These are phyloP conservation scores for Brachionus asplanchnoidis DNA, from an alignment of 1,140 invertebrate species.

Conservation along the genomic window DNA sequence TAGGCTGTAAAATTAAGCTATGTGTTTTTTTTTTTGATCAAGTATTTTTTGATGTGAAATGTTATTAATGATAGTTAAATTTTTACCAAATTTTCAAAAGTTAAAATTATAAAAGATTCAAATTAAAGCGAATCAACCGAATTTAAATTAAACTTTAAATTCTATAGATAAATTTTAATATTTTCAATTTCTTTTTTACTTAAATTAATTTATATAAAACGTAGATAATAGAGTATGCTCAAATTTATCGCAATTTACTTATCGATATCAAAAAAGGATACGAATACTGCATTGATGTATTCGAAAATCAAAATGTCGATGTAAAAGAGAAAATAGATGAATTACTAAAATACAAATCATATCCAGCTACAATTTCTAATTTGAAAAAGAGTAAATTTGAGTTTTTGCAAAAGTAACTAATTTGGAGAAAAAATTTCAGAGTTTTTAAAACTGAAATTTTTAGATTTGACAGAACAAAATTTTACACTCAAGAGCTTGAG, in stretches of 20 bases:
- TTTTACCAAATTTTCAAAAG: too few species aligned
- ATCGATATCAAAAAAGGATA: constrained; percentile 54
- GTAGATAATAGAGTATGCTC: constrained; percentile 54
- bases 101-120: too few species aligned
- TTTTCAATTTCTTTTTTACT: background rate
- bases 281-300: constrained; percentile 54
- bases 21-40: too few species aligned
- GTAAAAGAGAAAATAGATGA: constrained; percentile 49
- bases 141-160: too few species aligned
- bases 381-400: background rate
- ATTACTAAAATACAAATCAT: background rate
- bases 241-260: constrained; percentile 51
- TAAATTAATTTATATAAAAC: background rate
- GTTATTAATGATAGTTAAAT: too few species aligned
- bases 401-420: constrained; percentile 1
- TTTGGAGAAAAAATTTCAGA: background rate
- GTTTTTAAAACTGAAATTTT: background rate
- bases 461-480: constrained; percentile 48
- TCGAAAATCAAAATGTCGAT: constrained; percentile 52
- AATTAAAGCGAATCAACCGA: background rate
- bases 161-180: background rate
- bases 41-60: too few species aligned
- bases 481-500: constrained; percentile 50
- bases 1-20: too few species aligned
- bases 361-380: background rate